A percentile compares a stretch with the other conserved stretches of the same genome.
These are phyloP conservation scores for Drosophila planitibia DNA, from an alignment of 2,888 invertebrate genomes.

Conservation along the genomic window DNA sequence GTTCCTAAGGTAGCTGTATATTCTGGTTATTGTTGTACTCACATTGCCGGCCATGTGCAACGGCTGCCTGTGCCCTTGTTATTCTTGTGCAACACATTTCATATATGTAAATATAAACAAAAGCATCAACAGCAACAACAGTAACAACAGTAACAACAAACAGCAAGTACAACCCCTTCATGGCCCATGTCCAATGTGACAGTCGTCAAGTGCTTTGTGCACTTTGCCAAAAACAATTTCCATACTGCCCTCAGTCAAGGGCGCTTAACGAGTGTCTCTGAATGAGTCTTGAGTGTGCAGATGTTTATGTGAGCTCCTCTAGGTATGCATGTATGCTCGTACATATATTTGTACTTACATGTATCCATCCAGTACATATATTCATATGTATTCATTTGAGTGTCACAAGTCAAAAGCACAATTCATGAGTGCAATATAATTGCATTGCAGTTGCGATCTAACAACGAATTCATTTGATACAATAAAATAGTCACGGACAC, in stretches of 20 bases:
- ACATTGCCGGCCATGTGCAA: slow-evolving; percentile 26
- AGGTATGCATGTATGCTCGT: slow-evolving; percentile 24
- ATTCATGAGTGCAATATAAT: slow-evolving; percentile 52
- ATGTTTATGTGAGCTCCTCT: slow-evolving; percentile 20
- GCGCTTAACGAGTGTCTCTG: slow-evolving; percentile 67
- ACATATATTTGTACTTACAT: background rate
- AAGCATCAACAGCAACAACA: slow-evolving; percentile 19
- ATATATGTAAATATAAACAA: slow-evolving; percentile 61
- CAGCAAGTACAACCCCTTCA: slow-evolving; percentile 31
- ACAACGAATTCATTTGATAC: slow-evolving; percentile 31
- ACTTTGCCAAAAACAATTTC: slow-evolving; percentile 80
- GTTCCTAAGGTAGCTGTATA: background rate
- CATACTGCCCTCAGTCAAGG: slow-evolving; percentile 64
- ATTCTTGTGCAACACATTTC: slow-evolving; percentile 59
- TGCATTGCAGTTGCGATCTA: slow-evolving; percentile 43
- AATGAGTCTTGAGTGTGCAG: slow-evolving; percentile 40
- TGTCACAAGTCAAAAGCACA: slow-evolving; percentile 67
- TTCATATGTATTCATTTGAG: slow-evolving; percentile 33
- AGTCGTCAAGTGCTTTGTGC: slow-evolving; percentile 80
- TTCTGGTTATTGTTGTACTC: slow-evolving; percentile 61
- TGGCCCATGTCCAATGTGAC: slow-evolving; percentile 53
- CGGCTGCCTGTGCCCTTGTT: slow-evolving; percentile 16
- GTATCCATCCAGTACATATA: background rate
- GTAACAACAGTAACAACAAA: slow-evolving; percentile 5
- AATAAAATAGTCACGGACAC: background rate